Percentiles rank a stretch among this genome's conserved stretches.
These are phyloP conservation scores for Phalera bucephala DNA, from an alignment of 2,888 invertebrate species.

Conservation along the genomic window DNA sequence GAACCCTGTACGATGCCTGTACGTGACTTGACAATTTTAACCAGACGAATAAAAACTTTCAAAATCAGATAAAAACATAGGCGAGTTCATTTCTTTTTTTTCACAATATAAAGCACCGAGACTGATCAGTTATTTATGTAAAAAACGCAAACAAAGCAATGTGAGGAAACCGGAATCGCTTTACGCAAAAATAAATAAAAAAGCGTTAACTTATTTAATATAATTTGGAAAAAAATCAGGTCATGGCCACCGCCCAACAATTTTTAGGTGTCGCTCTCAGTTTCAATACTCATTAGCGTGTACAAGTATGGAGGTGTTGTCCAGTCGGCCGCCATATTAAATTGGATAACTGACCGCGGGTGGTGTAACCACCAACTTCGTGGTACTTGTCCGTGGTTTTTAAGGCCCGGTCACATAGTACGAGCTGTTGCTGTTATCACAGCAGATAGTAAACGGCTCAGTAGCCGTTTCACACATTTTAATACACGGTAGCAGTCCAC, in stretches of 20 bases:
- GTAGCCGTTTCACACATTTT: too few species aligned
- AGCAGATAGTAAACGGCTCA: too few species aligned
- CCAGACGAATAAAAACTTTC: too few species aligned
- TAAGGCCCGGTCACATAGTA: constrained; percentile 6
- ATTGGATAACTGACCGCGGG: constrained; percentile 15
- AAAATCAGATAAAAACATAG: too few species aligned
- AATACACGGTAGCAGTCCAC: too few species aligned
- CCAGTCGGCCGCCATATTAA: constrained; percentile 9
- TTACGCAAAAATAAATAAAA: background rate
- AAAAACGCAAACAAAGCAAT: background rate
- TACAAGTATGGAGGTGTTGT: constrained; percentile 20
- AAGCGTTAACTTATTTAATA: background rate
- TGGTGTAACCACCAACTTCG: constrained; percentile 10
- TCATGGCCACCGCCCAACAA: background rate
- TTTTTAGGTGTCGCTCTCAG: constrained; percentile 4
- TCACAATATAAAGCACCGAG: background rate
- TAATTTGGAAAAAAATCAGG: background rate
- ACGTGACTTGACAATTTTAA: too few species aligned
- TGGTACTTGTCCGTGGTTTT: constrained; percentile 4
- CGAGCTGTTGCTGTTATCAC: too few species aligned
- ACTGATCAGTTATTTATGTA: background rate
- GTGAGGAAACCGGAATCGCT: background rate
- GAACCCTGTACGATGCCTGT: too few species aligned
- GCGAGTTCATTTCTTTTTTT: too few species aligned
- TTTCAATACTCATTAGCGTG: constrained; percentile 23